phyloP scores from a whole-genome alignment of 1,140 invertebrate species.

The Drosophila setifemur region DNA sequence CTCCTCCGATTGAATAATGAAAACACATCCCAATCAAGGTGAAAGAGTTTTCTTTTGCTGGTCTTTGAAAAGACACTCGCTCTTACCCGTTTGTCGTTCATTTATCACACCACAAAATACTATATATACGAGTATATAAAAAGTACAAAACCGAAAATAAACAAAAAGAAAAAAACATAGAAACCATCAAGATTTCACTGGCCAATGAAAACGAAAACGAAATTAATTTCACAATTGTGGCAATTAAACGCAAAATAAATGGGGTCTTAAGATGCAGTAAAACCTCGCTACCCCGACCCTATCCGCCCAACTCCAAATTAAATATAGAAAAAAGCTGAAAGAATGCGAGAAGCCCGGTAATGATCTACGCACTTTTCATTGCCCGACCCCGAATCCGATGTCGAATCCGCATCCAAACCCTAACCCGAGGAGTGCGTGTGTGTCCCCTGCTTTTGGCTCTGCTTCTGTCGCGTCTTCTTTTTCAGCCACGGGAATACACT shows the following conservation, averaged over 20 bases:
- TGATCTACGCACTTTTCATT: slow-evolving; percentile 74
- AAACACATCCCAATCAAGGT: not conserved
- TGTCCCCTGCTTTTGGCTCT: slow-evolving; percentile 10
- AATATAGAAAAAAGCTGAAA: slow-evolving; percentile 28
- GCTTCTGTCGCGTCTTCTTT: not conserved
- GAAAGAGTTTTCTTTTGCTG: not conserved
- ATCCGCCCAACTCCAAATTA: slow-evolving; percentile 11
- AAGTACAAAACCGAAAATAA: no score
- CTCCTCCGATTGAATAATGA: slow-evolving; percentile 15
- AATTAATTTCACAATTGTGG: slow-evolving; percentile 78
- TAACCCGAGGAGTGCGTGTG: slow-evolving; percentile 17
- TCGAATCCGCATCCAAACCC: no score
- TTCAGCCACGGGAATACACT: slow-evolving; percentile 11
- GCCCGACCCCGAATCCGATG: slow-evolving; percentile 1
- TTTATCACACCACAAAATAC: not conserved
- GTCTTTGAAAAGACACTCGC: not conserved
- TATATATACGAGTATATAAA: not conserved
- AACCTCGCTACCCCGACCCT: not conserved
- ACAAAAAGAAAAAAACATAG: not conserved
- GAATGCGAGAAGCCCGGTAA: slow-evolving; percentile 41
- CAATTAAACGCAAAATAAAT: slow-evolving; percentile 76
- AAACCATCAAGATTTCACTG: slow-evolving; percentile 62
- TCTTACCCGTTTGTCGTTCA: slow-evolving; percentile 18
- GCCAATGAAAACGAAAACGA: slow-evolving; percentile 71
- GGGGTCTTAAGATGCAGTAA: slow-evolving; percentile 58